A percentile compares a stretch with the other conserved stretches of the same genome.
Evolutionary conservation across 2,797 vertebrate species (phyloP).

Genomic region (Poecilia velifera): DNA sequence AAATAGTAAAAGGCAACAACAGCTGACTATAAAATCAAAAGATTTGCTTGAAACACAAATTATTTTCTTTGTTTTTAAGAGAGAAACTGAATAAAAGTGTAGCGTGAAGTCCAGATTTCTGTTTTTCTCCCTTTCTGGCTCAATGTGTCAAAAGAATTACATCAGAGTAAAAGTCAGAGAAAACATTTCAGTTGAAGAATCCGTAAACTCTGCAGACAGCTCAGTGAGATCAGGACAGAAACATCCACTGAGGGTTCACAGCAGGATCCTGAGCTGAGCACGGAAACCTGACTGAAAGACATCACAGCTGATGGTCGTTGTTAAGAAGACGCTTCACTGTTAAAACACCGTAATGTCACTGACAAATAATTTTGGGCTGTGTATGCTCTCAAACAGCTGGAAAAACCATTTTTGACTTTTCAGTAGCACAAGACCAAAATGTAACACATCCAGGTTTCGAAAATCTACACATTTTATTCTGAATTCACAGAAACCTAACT

Average conservation of each 20-base stretch:
- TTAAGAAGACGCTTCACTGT: background rate
- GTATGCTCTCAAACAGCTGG: background rate
- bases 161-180: conserved; percentile 28
- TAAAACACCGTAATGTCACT: background rate
- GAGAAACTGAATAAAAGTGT: conserved; percentile 34
- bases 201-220: background rate
- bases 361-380: background rate
- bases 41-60: conserved; percentile 12
- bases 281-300: background rate
- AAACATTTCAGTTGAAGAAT: background rate
- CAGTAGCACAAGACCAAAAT: background rate
- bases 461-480: background rate
- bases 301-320: background rate
- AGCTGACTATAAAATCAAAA: conserved; percentile 1
- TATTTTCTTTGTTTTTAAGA: conserved; percentile 16
- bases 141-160: conserved; percentile 64
- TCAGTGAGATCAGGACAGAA: background rate
- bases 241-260: background rate
- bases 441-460: background rate
- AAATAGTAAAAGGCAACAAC: background rate
- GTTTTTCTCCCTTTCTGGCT: conserved; percentile 15
- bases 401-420: background rate
- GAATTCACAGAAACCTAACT: background rate
- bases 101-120: background rate
- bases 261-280: background rate